Conservation (phyloP, 2,797 vertebrate genomes). For the Cirrhinus mrigala region DNA sequence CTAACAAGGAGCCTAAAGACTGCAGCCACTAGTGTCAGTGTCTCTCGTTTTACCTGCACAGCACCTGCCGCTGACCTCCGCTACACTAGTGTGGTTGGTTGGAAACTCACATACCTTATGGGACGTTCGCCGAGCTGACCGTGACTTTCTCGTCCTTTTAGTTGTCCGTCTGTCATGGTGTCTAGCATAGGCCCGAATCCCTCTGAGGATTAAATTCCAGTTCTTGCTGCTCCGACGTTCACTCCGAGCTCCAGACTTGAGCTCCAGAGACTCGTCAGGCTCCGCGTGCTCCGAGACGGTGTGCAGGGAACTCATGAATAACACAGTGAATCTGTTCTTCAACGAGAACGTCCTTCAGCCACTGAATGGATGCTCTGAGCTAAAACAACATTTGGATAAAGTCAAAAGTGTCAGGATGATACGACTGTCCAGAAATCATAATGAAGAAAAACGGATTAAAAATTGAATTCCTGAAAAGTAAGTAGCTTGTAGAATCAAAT, state of each 20-base stretch:
- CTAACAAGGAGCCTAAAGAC: no score
- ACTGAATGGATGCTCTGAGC: background rate
- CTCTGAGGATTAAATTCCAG: background rate
- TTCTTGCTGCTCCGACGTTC: no score
- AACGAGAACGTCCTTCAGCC: background rate
- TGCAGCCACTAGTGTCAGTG: no score
- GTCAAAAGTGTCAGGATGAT: background rate
- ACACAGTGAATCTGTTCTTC: background rate
- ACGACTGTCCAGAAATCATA: background rate
- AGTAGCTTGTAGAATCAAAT: background rate
- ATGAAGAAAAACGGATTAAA: background rate
- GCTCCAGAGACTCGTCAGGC: conserved; percentile 24
- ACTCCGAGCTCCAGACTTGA: background rate
- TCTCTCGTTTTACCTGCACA: no score
- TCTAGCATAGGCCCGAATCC: background rate
- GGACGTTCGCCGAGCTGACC: background rate
- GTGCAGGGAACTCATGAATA: conserved; percentile 41
- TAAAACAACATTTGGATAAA: background rate
- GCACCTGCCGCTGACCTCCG: no score
- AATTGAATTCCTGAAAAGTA: no score
- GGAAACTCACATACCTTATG: background rate
- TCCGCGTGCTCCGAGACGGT: conserved; percentile 48
- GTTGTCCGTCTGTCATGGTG: background rate
- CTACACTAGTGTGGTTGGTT: background rate
- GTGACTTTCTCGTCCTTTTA: background rate